Percentiles rank a stretch among this genome's conserved stretches.
Evolutionary conservation across 2,888 invertebrate genomes (phyloP).

Genomic region (Ecdyonurus torrentis): DNA sequence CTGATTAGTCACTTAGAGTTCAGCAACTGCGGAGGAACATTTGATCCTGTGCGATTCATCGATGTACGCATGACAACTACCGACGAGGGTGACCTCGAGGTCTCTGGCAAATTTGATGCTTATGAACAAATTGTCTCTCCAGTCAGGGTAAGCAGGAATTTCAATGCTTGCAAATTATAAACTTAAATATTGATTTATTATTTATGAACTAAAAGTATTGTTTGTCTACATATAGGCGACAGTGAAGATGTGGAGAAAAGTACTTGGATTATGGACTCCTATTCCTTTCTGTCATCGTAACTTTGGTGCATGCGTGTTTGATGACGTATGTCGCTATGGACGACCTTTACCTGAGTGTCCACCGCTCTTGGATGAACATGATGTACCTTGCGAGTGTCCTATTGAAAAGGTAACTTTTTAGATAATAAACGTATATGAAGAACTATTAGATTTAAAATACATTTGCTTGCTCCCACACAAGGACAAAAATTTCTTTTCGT

Average conservation of each 20-base stretch:
- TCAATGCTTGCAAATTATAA: not conserved
- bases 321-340: slow-evolving; percentile 11
- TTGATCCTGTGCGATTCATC: slow-evolving; percentile 3
- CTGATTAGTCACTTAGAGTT: slow-evolving; percentile 2
- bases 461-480: no score
- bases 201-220: not conserved
- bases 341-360: slow-evolving; percentile 7
- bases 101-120: slow-evolving; percentile 9
- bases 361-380: slow-evolving; percentile 10
- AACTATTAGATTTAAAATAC: not conserved
- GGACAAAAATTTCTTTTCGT: no score
- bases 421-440: not conserved
- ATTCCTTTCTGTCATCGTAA: slow-evolving; percentile 11
- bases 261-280: slow-evolving; percentile 11
- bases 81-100: slow-evolving; percentile 8
- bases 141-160: slow-evolving; percentile 5
- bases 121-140: slow-evolving; percentile 3
- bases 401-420: slow-evolving; percentile 9
- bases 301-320: slow-evolving; percentile 12
- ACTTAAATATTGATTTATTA: not conserved
- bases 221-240: slow-evolving; percentile 5
- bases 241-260: slow-evolving; percentile 11
- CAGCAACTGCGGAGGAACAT: slow-evolving; percentile 1
- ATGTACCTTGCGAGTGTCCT: slow-evolving; percentile 12
- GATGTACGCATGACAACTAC: slow-evolving; percentile 8